A percentile compares a stretch with the other conserved stretches of the same genome.
Conservation (phyloP, 2,888 invertebrate genomes). For the Syrista parreyssii region DNA sequence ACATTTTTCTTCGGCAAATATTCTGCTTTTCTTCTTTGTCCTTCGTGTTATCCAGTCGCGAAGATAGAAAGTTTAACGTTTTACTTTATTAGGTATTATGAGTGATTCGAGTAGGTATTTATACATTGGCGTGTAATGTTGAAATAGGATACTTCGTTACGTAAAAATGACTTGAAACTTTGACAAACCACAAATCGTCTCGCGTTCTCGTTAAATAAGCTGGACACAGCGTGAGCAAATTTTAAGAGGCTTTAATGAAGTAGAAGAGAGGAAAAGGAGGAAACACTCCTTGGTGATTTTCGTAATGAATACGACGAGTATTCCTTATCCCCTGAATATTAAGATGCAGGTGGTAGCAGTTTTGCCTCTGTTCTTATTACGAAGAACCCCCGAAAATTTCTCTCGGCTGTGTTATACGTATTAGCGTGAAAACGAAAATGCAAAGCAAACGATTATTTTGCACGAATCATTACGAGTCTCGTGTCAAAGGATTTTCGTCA, state of each 20-base stretch:
- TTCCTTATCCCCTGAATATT: not conserved
- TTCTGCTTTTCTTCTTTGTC: no score
- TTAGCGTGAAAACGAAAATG: not conserved
- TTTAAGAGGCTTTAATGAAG: not conserved
- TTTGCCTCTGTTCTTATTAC: not conserved
- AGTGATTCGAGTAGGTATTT: no score
- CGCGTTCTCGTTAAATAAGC: not conserved
- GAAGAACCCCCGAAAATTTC: not conserved
- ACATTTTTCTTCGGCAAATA: no score
- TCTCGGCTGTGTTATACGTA: not conserved
- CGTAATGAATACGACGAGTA: not conserved
- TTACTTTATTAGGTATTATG: no score
- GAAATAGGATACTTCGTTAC: no score
- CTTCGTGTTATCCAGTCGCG: no score
- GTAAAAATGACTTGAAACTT: no score
- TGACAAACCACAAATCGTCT: no score
- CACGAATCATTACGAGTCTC: not conserved
- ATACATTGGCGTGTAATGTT: no score
- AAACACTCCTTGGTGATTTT: not conserved
- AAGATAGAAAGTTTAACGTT: no score
- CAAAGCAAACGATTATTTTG: not conserved
- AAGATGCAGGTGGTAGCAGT: not conserved
- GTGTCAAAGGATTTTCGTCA: not conserved
- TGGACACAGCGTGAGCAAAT: not conserved
- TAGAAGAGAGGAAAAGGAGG: not conserved